phyloP scores from a whole-genome alignment of 2,888 invertebrate genomes.

The Mythimna pallens region DNA sequence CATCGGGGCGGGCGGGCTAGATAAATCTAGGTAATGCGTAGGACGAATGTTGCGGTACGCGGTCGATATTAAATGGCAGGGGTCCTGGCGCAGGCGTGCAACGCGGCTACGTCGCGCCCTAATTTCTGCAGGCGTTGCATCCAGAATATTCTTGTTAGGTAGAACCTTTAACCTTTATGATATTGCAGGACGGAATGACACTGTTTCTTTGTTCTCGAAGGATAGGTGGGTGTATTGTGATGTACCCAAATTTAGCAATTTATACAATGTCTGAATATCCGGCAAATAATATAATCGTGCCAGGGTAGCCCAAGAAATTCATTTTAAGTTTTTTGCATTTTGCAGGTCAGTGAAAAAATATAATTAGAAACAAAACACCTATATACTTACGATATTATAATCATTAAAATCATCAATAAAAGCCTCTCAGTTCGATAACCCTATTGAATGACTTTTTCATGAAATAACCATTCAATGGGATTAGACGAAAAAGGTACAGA shows the following conservation, averaged over 20 bases:
- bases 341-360: no score
- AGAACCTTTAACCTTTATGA: background rate
- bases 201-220: background rate
- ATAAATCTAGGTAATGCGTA: slow-evolving; percentile 16
- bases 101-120: slow-evolving; percentile 15
- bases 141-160: background rate
- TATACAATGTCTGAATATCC: no score
- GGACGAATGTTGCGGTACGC: background rate
- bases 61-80: slow-evolving; percentile 24
- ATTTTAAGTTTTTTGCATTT: no score
- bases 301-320: no score
- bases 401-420: no score
- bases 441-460: no score
- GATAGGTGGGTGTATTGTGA: background rate
- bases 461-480: no score
- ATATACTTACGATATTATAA: no score
- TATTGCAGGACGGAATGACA: background rate
- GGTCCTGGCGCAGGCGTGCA: slow-evolving; percentile 37
- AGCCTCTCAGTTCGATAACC: no score
- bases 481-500: no score
- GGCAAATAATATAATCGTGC: background rate
- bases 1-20: background rate
- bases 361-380: no score
- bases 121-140: background rate
- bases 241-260: no score